Conservation (phyloP, 2,797 vertebrate genomes). For the Hippoglossus hippoglossus region DNA sequence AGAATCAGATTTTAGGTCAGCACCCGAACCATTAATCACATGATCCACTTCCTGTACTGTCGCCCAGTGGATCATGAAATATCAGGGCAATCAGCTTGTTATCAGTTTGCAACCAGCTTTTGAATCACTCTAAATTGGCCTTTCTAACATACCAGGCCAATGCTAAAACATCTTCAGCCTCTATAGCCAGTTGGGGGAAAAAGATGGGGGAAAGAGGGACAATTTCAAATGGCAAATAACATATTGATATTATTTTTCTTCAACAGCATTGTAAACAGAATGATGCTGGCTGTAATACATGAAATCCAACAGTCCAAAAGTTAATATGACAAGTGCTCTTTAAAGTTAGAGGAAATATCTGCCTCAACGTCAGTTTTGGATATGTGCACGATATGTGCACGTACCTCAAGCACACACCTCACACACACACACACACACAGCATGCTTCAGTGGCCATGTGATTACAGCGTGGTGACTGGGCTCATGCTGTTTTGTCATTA, state of each 20-base stretch:
- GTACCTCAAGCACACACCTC: no score
- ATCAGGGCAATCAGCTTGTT: conserved; percentile 17
- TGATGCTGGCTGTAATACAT: conserved; percentile 3
- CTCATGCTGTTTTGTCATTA: conserved; percentile 62
- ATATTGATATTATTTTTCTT: not conserved
- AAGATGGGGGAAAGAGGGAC: not conserved
- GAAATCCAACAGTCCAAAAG: not conserved
- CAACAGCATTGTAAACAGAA: not conserved
- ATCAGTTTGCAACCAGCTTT: conserved; percentile 5
- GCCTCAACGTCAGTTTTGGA: not conserved
- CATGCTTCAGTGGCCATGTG: conserved; percentile 51
- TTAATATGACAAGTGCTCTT: not conserved
- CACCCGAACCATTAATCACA: conserved; percentile 25
- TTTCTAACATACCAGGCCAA: conserved; percentile 12
- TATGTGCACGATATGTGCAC: not conserved
- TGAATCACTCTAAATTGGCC: conserved; percentile 8
- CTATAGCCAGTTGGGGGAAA: not conserved
- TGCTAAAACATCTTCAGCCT: not conserved
- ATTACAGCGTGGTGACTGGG: conserved; percentile 67
- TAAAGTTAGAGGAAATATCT: conserved; percentile 6
- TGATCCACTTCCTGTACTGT: conserved; percentile 12
- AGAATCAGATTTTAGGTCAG: conserved; percentile 33
- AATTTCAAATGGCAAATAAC: not conserved
- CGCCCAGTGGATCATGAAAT: conserved; percentile 28
- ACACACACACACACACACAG: conserved; percentile 16